Conservation (phyloP, 2,888 invertebrate species). For the Parascotia fuliginaria region DNA sequence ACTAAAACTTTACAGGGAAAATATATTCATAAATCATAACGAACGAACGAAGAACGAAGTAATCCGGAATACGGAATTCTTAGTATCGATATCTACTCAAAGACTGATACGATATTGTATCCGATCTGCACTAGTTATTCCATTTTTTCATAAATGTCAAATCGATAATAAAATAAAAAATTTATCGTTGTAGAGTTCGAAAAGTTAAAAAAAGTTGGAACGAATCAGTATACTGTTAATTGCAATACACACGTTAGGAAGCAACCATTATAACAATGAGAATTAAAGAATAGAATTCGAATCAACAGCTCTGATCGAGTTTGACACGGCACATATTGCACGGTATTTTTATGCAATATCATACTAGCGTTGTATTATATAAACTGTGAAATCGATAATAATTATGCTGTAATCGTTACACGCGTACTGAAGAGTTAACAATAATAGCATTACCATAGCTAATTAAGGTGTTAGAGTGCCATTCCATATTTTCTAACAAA, state of each 20-base stretch:
- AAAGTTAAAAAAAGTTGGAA: slow-evolving; percentile 23
- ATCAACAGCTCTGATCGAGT: slow-evolving; percentile 46
- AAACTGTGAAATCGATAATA: slow-evolving; percentile 45
- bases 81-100: no score
- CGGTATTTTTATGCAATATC: slow-evolving; percentile 64
- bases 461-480: no score
- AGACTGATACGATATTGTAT: no score
- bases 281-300: slow-evolving; percentile 29
- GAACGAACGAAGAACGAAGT: no score
- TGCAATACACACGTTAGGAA: slow-evolving; percentile 53
- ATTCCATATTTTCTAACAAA: no score
- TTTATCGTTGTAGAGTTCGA: slow-evolving; percentile 15
- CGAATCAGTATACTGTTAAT: slow-evolving; percentile 37
- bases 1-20: no score
- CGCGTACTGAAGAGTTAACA: slow-evolving; percentile 20
- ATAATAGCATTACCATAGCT: slow-evolving; percentile 12
- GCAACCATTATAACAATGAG: slow-evolving; percentile 39
- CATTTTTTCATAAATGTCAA: slow-evolving; percentile 6
- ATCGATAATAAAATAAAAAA: neutral
- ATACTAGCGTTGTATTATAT: slow-evolving; percentile 32
- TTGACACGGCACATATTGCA: slow-evolving; percentile 55
- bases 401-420: slow-evolving; percentile 35
- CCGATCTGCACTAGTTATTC: slow-evolving; percentile 6
- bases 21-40: no score
- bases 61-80: no score